Evolutionary conservation across 2,113 vertebrate species (phyloP).

Genomic region (Suricata suricatta): DNA sequence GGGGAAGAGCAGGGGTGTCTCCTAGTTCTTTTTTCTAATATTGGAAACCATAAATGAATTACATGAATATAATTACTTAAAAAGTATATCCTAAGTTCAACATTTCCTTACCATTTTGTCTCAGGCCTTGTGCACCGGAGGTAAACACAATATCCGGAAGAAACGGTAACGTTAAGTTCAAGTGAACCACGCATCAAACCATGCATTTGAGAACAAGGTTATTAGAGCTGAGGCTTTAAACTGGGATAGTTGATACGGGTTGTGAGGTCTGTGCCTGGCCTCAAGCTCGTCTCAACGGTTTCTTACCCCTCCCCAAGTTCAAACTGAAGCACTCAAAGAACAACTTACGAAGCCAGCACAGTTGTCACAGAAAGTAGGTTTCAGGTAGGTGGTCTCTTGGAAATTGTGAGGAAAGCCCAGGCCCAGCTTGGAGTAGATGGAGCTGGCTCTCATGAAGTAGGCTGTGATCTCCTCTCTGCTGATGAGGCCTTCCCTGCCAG

Average conservation of each 20-base stretch:
- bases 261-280: background rate
- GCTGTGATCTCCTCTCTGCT: slow-evolving; percentile 96
- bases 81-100: background rate
- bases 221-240: background rate
- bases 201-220: background rate
- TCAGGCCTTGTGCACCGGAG: background rate
- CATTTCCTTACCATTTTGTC: slow-evolving; percentile 12
- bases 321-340: background rate
- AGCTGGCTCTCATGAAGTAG: slow-evolving; percentile 97
- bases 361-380: slow-evolving; percentile 98
- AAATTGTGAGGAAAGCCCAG: slow-evolving; percentile 96
- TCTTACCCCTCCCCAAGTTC: background rate
- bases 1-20: background rate
- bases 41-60: background rate
- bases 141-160: background rate
- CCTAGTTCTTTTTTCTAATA: background rate
- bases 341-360: slow-evolving; percentile 97
- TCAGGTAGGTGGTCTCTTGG: slow-evolving; percentile 97
- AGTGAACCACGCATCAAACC: background rate
- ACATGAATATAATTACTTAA: background rate
- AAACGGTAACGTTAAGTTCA: background rate
- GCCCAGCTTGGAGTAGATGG: slow-evolving; percentile 96
- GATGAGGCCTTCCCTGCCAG: slow-evolving; percentile 92
- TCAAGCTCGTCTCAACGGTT: background rate
- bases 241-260: background rate